phyloP scores from a whole-genome alignment of 2,888 invertebrate genomes.

The Busseola fusca region DNA sequence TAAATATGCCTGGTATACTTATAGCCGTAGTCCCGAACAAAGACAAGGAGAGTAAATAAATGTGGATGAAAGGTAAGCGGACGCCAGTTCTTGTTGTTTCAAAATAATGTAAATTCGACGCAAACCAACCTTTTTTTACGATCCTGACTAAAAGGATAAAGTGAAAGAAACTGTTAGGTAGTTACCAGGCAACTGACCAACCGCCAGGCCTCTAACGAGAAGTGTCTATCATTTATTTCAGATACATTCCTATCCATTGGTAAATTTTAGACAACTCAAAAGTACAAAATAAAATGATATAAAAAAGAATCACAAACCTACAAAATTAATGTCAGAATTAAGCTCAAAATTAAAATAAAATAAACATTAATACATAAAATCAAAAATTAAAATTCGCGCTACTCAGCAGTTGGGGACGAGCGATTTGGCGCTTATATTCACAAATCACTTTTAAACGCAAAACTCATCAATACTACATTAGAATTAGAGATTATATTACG shows the following conservation, averaged over 20 bases:
- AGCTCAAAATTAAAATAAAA: too few species aligned
- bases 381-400: not conserved
- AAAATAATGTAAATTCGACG: constrained; percentile 28
- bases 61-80: constrained; percentile 30
- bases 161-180: not conserved
- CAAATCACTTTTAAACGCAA: too few species aligned
- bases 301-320: too few species aligned
- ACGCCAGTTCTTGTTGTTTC: constrained; percentile 1
- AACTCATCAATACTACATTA: too few species aligned
- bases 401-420: not conserved
- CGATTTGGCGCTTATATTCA: too few species aligned
- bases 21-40: constrained; percentile 12
- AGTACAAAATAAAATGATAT: too few species aligned
- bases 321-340: too few species aligned
- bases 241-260: too few species aligned
- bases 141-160: not conserved
- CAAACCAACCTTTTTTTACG: constrained; percentile 1
- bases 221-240: too few species aligned
- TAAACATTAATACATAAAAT: too few species aligned
- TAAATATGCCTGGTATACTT: constrained; percentile 30
- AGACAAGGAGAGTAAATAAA: constrained; percentile 27
- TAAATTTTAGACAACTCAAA: too few species aligned
- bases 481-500: too few species aligned
- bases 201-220: not conserved
- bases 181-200: not conserved